These are phyloP conservation scores for Diadema setosum DNA, from an alignment of 35 echinoderm and acorn worm species.

Conservation along the genomic window DNA sequence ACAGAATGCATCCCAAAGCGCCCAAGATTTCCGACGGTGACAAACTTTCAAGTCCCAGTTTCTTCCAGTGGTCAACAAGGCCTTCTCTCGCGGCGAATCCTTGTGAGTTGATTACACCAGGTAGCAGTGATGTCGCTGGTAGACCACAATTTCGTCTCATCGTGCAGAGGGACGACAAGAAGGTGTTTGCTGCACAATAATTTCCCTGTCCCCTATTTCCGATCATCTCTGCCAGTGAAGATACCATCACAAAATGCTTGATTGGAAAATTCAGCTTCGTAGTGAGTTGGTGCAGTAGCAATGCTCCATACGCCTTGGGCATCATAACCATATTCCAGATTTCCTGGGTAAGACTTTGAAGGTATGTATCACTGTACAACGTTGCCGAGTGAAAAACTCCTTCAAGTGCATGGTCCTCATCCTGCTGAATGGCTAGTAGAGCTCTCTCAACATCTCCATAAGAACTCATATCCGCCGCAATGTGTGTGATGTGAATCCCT, in stretches of 20 bases:
- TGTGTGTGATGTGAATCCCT: constrained; percentile 80
- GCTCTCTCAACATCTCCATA: constrained; percentile 86
- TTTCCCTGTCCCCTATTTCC: constrained; percentile 90
- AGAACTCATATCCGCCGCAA: constrained; percentile 79
- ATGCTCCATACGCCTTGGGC: constrained; percentile 82
- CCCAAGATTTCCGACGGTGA: constrained; percentile 80
- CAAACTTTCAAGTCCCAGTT: constrained; percentile 72
- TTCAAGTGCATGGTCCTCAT: constrained; percentile 81
- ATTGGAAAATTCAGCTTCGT: constrained; percentile 75
- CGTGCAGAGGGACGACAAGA: constrained; percentile 59
- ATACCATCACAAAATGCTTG: constrained; percentile 95
- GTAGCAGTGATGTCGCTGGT: constrained; percentile 77
- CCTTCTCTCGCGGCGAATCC: constrained; percentile 84
- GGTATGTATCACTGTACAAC: constrained; percentile 58
- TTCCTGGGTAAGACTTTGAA: constrained; percentile 61
- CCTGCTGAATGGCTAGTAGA: constrained; percentile 61
- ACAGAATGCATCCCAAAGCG: constrained; percentile 76
- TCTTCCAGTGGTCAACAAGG: constrained; percentile 80
- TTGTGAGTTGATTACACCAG: constrained; percentile 83
- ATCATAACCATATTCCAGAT: constrained; percentile 87
- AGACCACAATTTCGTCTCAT: constrained; percentile 75
- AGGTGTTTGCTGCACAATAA: constrained; percentile 83
- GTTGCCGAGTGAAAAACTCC: constrained; percentile 95
- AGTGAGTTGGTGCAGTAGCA: constrained; percentile 81
- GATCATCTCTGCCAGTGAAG: constrained; percentile 89